Conservation (phyloP, 1,140 invertebrate genomes). For the Halictus rubicundus region DNA sequence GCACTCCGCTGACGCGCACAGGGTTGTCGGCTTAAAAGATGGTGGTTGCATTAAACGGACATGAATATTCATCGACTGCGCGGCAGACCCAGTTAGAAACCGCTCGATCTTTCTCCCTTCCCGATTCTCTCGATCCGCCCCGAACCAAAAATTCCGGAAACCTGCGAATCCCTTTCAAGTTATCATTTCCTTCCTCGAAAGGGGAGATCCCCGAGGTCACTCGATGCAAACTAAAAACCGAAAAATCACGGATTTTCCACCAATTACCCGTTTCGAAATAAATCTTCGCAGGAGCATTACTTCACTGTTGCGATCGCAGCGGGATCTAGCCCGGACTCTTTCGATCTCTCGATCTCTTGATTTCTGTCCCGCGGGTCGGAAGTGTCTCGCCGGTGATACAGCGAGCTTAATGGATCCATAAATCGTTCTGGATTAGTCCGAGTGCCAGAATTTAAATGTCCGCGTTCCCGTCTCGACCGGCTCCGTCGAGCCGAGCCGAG, state of each 20-base stretch:
- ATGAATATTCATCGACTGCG: conserved; percentile 37
- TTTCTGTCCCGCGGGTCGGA: neutral
- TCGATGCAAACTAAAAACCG: too few relatives aligned
- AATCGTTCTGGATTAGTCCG: conserved; percentile 55
- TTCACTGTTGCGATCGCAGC: neutral
- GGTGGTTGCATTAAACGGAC: conserved; percentile 9
- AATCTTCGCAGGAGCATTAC: neutral
- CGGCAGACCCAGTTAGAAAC: neutral
- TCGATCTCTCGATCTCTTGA: conserved; percentile 25
- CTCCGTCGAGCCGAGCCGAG: neutral
- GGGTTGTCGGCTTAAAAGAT: neutral
- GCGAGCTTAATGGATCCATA: conserved; percentile 42
- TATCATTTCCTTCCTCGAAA: too few relatives aligned
- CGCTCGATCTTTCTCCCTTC: neutral
- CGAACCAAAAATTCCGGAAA: neutral
- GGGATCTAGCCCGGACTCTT: neutral
- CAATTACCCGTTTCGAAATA: neutral
- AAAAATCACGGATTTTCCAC: too few relatives aligned
- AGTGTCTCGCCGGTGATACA: conserved; percentile 13
- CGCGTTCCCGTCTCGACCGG: conserved; percentile 9
- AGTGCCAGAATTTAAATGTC: conserved; percentile 58
- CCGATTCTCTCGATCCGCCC: too few relatives aligned
- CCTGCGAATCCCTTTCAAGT: too few relatives aligned
- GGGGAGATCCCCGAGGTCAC: too few relatives aligned
- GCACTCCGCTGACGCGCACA: too few relatives aligned